Base-by-base conservation (phyloP, 1,140 invertebrate genomes). In the Aphelenchoides besseyi region DNA sequence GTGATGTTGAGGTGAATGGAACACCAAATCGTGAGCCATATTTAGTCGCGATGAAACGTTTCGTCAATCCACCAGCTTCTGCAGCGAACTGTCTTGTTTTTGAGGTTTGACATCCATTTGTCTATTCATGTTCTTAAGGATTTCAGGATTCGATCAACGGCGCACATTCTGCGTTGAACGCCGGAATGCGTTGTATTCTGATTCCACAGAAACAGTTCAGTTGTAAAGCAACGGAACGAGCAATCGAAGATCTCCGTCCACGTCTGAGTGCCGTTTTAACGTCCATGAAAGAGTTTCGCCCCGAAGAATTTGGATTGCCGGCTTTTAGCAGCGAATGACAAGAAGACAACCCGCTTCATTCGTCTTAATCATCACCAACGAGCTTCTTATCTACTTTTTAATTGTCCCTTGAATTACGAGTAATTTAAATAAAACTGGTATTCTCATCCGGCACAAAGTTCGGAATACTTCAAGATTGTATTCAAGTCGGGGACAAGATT, bases 21-120 rank as follows among this genome's bases (percentile, higher is more conserved):
- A 97, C 97, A 88, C 95, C 95, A 12, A 89, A 89, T 72, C 95
- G 95, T 0, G 94, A 97, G 85, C 92, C 94, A 81, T 98, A 95
- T 84, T 84, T 94, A 9, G 89, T 94, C 0, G 91, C 91, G 72
- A 92, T 92, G 1, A 86, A 88, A 1, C 87, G 93, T 74, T 97
- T 98, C 85, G 89, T 91, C 2, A 89, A 91, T 5, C 72, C 54
- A 32, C 82, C 82, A 8, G 29, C 33, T 28, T 18, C 28, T 77
- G 72, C 69, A 73, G 87, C 88, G 32, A 85, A 92, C 89, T 92
- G 92, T 80, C 85, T 97, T 54, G 93, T 95, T 0, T 94, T 96
- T 84, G 94, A n/a, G n/a, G n/a, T n/a, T n/a, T n/a, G n/a, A n/a
- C n/a, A n/a, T n/a, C n/a, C n/a, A n/a, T n/a, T n/a, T n/a, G n/a